phyloP scores from a whole-genome alignment of 2,888 invertebrate species.

The Eledone cirrhosa region DNA sequence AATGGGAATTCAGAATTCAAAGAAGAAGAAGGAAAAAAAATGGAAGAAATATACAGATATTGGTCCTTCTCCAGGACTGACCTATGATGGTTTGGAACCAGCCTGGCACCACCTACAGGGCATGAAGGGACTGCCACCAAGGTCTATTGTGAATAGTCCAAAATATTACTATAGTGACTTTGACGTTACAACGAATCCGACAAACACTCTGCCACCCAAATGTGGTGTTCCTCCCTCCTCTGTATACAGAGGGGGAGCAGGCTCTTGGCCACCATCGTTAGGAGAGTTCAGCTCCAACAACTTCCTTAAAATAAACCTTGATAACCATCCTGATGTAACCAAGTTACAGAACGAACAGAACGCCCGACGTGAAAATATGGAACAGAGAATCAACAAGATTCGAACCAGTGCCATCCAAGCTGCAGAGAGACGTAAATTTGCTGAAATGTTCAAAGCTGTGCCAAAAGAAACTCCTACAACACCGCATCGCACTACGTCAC shows the following conservation, averaged over 20 bases:
- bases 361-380: slow-evolving; percentile 54
- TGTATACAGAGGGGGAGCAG: slow-evolving; percentile 31
- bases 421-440: slow-evolving; percentile 56
- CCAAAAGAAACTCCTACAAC: slow-evolving; percentile 41
- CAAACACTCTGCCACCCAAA: slow-evolving; percentile 39
- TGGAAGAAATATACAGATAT: slow-evolving; percentile 31
- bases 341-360: slow-evolving; percentile 60
- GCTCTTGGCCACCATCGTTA: neutral
- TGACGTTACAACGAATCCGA: slow-evolving; percentile 41
- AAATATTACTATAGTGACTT: slow-evolving; percentile 40
- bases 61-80: slow-evolving; percentile 29
- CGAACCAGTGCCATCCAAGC: slow-evolving; percentile 55
- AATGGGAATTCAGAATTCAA: slow-evolving; percentile 32
- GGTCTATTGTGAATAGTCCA: slow-evolving; percentile 42
- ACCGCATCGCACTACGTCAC: slow-evolving; percentile 6
- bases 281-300: neutral
- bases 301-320: slow-evolving; percentile 41
- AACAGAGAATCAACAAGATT: slow-evolving; percentile 52
- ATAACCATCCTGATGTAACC: slow-evolving; percentile 55
- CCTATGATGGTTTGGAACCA: slow-evolving; percentile 25
- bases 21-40: slow-evolving; percentile 32
- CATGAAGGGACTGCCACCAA: slow-evolving; percentile 41
- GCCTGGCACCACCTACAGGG: slow-evolving; percentile 37
- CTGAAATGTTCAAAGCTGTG: slow-evolving; percentile 53
- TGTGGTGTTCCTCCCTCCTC: slow-evolving; percentile 38